These are phyloP conservation scores for Echinarachnius parma DNA, from an alignment of 53 echinoderm and acorn worm species.

Conservation along the genomic window DNA sequence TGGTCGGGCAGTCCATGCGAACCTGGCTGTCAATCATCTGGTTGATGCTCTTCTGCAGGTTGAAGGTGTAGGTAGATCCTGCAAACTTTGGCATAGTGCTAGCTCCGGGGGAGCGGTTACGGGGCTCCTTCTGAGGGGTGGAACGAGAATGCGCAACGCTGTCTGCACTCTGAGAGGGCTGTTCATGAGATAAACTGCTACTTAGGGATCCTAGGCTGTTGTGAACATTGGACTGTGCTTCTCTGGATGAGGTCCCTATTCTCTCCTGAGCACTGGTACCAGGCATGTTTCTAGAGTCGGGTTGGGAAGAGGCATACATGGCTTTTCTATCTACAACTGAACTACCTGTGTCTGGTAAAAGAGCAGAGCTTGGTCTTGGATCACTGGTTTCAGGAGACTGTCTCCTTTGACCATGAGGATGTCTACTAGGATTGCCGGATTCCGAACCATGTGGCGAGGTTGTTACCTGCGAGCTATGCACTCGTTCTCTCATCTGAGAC, in stretches of 20 bases:
- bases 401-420: conserved; percentile 50
- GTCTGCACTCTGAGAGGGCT: conserved; percentile 39
- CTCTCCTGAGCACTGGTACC: conserved; percentile 26
- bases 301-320: conserved; percentile 27
- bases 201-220: conserved; percentile 38
- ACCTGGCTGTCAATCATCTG: conserved; percentile 90
- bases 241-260: conserved; percentile 24
- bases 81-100: conserved; percentile 50
- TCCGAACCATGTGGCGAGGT: conserved; percentile 60
- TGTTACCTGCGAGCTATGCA: conserved; percentile 63
- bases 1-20: conserved; percentile 44
- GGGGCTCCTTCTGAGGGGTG: conserved; percentile 15
- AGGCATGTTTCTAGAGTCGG: conserved; percentile 34
- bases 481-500: conserved; percentile 52
- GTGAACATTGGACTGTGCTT: conserved; percentile 26
- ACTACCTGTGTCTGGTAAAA: conserved; percentile 1
- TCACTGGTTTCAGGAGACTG: conserved; percentile 65
- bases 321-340: conserved; percentile 26
- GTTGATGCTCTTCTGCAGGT: conserved; percentile 85
- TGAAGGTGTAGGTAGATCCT: conserved; percentile 52
- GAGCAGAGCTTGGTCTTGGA: conserved; percentile 54
- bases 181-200: conserved; percentile 31
- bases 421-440: conserved; percentile 42
- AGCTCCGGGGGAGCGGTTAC: conserved; percentile 59
- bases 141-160: conserved; percentile 24